Base-by-base conservation (phyloP, 2,113 vertebrate species). In the Antennarius striatus region DNA sequence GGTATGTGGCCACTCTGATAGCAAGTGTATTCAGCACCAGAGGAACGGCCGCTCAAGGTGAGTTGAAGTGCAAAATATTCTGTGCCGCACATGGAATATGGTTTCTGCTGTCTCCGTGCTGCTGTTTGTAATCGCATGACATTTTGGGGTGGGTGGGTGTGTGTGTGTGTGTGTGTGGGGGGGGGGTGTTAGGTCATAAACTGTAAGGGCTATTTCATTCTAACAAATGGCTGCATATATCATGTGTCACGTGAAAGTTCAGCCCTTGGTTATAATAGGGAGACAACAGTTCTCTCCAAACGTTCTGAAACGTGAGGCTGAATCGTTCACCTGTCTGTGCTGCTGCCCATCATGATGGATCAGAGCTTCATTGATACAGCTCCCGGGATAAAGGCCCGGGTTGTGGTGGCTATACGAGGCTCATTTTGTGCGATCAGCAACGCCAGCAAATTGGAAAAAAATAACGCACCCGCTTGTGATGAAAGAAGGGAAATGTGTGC, bases 1-100 rank as follows among this genome's bases (percentile, higher is more conserved):
- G 96, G 94, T 96, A 96, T 97, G 96, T 96, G 96, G 96, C 95
- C 94, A 95, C 96, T 98, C 95, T 96, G 95, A 95, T 98, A 95
- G 96, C 96, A 96, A 96, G 96, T 98, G 95, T 98, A 91, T 94
- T 98, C 95, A 92, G 96, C 93, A 94, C 93, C 95, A 88, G 93
- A 93, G 95, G 95, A 94, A 94, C 95, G 84, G 94, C 95, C 90
- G 96, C 95, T 93, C 96, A 98, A 98, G 96, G 96, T 98, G 96
- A 98, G 96, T 95, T 90, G 92, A 94, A 95, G 94, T 93, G 93
- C 92, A 92, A 88, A 81, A 83, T 88, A 81, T 87, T 12, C 68
- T 73, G 81, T 85, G 77, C 75, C 68, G 80, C 80, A 93, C 90
- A 90, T 89, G 93, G 90, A 93, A 94, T 93, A 93, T 95, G 91